Evolutionary conservation across 1,140 invertebrate genomes (phyloP).

Genomic region (Procambarus clarkii): DNA sequence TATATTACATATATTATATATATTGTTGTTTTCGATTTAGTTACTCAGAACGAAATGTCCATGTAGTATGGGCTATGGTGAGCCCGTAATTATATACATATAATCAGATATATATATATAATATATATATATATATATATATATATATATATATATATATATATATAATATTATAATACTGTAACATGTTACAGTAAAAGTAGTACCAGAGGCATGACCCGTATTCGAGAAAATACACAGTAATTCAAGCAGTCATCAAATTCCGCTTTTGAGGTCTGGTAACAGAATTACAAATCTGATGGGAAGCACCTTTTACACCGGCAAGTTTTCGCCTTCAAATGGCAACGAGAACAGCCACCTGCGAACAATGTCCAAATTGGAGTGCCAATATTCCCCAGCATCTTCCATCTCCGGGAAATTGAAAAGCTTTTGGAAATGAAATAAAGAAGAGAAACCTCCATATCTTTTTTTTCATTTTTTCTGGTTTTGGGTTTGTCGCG

Average conservation of each 20-base stretch:
- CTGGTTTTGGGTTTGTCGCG: neutral
- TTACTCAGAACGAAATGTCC: no score
- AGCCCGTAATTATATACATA: neutral
- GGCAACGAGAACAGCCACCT: slow-evolving; percentile 3
- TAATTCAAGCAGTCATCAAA: neutral
- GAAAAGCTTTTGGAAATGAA: slow-evolving; percentile 22
- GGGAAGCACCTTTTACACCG: neutral
- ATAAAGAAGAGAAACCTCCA: neutral
- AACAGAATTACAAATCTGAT: neutral
- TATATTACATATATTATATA: slow-evolving; percentile 16
- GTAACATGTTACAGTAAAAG: no score
- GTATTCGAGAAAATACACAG: no score
- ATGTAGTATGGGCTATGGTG: no score
- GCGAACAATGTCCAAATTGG: neutral
- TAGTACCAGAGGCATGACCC: no score
- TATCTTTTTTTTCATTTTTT: neutral
- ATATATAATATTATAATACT: neutral
- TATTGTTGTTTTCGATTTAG: no score
- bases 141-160: slow-evolving; percentile 10
- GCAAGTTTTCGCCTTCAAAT: neutral
- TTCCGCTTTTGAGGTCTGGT: neutral
- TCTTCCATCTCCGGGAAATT: slow-evolving; percentile 13
- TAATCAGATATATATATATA: neutral
- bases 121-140: slow-evolving; percentile 20
- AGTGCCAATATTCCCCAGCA: slow-evolving; percentile 5